These are phyloP conservation scores for Trissolcus brochymenae DNA, from an alignment of 2,888 invertebrate genomes.

Conservation along the genomic window DNA sequence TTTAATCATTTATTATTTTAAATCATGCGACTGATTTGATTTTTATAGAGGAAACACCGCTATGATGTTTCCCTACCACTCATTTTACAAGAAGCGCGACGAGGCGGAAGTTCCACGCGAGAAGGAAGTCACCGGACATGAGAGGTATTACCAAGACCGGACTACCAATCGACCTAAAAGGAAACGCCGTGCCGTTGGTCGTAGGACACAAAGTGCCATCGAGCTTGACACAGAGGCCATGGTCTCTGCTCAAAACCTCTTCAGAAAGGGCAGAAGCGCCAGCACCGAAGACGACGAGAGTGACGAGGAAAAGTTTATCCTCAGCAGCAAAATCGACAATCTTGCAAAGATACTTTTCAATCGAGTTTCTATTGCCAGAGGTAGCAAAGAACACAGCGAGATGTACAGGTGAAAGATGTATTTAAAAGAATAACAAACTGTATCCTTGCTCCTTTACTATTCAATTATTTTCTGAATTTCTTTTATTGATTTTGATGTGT, in stretches of 20 bases:
- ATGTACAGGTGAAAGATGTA: constrained; percentile 55
- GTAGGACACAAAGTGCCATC: constrained; percentile 73
- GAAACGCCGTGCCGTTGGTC: constrained; percentile 68
- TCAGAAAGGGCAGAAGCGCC: constrained; percentile 79
- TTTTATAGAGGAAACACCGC: too few relatives aligned
- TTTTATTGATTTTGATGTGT: too few relatives aligned
- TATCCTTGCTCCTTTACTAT: too few relatives aligned
- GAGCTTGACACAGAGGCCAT: constrained; percentile 72
- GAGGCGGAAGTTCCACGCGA: constrained; percentile 75
- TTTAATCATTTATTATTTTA: too few relatives aligned
- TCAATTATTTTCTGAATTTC: background rate
- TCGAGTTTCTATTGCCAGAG: constrained; percentile 72
- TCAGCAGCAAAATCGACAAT: constrained; percentile 85
- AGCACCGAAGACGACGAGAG: constrained; percentile 81
- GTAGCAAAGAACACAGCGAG: constrained; percentile 67
- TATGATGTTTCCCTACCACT: constrained; percentile 86
- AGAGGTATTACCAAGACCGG: constrained; percentile 86
- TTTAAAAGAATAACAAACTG: too few relatives aligned
- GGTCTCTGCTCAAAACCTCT: constrained; percentile 66
- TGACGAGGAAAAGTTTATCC: constrained; percentile 79
- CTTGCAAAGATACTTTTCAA: constrained; percentile 85
- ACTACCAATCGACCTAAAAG: constrained; percentile 76
- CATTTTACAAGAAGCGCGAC: constrained; percentile 81
- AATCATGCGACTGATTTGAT: too few relatives aligned
- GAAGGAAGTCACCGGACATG: constrained; percentile 86